Evolutionary conservation across 2,888 invertebrate genomes (phyloP).

Genomic region (Lottia scabra): DNA sequence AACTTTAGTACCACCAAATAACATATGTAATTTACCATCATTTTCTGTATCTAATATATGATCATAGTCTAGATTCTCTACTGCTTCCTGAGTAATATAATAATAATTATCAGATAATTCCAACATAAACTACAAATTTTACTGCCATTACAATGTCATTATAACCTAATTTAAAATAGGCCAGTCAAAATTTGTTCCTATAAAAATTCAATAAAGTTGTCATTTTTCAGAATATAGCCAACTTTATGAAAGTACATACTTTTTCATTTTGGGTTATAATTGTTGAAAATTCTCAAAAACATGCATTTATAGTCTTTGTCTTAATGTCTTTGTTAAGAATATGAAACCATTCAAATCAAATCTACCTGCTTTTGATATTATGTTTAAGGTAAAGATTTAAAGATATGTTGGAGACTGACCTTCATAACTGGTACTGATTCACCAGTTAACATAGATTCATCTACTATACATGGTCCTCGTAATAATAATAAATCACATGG

Average conservation of each 20-base stretch:
- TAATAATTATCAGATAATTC: too few species aligned
- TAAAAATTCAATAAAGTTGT: too few species aligned
- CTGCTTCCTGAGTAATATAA: constrained; percentile 78
- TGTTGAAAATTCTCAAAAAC: too few species aligned
- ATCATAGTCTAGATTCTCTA: constrained; percentile 72
- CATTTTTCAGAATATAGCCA: too few species aligned
- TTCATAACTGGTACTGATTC: constrained; percentile 99
- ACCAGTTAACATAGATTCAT: constrained; percentile 98
- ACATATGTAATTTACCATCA: constrained; percentile 91
- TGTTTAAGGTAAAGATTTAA: too few species aligned
- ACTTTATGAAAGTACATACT: too few species aligned
- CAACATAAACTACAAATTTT: background rate
- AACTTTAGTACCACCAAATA: constrained; percentile 98
- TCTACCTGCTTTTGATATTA: too few species aligned
- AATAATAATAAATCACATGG: constrained; percentile 96
- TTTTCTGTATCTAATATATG: constrained; percentile 81
- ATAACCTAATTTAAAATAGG: background rate
- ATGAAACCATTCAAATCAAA: too few species aligned
- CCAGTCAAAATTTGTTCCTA: background rate
- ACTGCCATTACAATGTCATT: too few species aligned
- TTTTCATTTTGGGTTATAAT: too few species aligned
- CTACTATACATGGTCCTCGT: constrained; percentile 96
- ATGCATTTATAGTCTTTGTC: too few species aligned
- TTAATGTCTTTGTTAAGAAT: too few species aligned
- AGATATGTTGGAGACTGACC: constrained; percentile 48